Evolutionary conservation across 2,113 vertebrate species (phyloP).

Genomic region (Nothobranchius furzeri): DNA sequence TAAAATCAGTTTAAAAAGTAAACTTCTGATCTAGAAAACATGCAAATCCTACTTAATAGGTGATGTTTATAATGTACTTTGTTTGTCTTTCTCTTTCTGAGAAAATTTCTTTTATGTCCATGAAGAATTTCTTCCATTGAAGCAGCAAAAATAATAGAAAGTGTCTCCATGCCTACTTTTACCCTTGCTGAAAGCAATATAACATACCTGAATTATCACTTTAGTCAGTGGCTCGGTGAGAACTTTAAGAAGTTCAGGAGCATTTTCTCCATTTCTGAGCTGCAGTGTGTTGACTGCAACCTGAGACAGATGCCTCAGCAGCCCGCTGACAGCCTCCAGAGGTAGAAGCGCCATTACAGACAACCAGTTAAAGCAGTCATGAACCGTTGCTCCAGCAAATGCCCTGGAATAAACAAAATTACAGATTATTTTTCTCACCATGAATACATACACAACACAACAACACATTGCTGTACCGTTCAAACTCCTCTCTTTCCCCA

Average conservation of each 20-base stretch:
- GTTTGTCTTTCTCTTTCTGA: background rate
- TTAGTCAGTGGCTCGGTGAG: slow-evolving; percentile 89
- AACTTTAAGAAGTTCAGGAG: slow-evolving; percentile 87
- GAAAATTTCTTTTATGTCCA: background rate
- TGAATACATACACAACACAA: background rate
- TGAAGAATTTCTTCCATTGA: background rate
- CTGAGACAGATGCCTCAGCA: slow-evolving; percentile 81
- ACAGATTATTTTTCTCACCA: too few relatives aligned
- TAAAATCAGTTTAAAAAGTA: slow-evolving; percentile 7
- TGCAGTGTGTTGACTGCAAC: slow-evolving; percentile 77
- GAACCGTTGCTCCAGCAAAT: slow-evolving; percentile 88
- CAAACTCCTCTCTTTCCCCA: slow-evolving; percentile 86
- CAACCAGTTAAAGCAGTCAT: slow-evolving; percentile 92
- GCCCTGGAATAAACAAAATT: slow-evolving; percentile 70
- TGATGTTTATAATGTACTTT: background rate
- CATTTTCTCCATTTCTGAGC: slow-evolving; percentile 82
- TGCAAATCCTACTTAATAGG: background rate
- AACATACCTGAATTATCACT: slow-evolving; percentile 84
- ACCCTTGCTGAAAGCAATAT: background rate
- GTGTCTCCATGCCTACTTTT: background rate
- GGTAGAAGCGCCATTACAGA: slow-evolving; percentile 85
- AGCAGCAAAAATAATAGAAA: background rate
- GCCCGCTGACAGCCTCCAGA: slow-evolving; percentile 79
- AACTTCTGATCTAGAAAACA: background rate
- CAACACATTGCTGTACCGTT: slow-evolving; percentile 73